Evolutionary conservation across 2,113 vertebrate species (phyloP), one percentile per base, ranked within the genome.

Genomic region (Galeopterus variegatus): DNA sequence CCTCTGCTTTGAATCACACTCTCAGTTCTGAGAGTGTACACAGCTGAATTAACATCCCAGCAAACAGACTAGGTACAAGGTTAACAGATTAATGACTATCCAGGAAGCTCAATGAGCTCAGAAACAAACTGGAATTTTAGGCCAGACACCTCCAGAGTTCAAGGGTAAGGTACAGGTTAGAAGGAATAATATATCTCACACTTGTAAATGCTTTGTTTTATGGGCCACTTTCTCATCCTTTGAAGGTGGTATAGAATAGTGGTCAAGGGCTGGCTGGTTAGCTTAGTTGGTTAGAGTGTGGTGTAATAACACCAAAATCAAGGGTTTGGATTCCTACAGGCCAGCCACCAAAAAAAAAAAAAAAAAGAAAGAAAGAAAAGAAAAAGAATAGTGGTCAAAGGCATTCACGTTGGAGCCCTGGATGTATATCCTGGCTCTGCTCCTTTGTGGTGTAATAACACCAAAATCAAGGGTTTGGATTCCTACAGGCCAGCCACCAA

Each of bases 91-190:
- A n/a, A 14, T 76, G 65, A 65, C 33, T 33, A 1, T 70, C 33
- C 18, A 58, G 56, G 54, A 93, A 80, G 33, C 28, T 62, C 23
- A 54, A 14, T 88, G 70, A 67, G 14, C 31, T 87, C 33, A 92
- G 54, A 87, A 33, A 89, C 11, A 92, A 93, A 48, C 31, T 72
- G 26, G n/a, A 89, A 36, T 60, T 93, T 89, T 65, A 62, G 24
- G 83, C 76, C 41, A 81, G 69, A 84, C 62, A 64, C 8, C 33
- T 86, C 48, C 58, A 31, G 18, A n/a, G 45, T 48, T 18, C 14
- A 60, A 85, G 65, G n/a, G 41, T 50, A 36, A 56, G 17, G 23
- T 67, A 88, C 26, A 45, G 31, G 28, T 94, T 65, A 64, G 62
- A 77, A 91, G 67, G 31, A 80, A 45, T n/a, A 21, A 31, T n/a